phyloP scores from a whole-genome alignment of 2,888 invertebrate species.

The Embidobia sp. region DNA sequence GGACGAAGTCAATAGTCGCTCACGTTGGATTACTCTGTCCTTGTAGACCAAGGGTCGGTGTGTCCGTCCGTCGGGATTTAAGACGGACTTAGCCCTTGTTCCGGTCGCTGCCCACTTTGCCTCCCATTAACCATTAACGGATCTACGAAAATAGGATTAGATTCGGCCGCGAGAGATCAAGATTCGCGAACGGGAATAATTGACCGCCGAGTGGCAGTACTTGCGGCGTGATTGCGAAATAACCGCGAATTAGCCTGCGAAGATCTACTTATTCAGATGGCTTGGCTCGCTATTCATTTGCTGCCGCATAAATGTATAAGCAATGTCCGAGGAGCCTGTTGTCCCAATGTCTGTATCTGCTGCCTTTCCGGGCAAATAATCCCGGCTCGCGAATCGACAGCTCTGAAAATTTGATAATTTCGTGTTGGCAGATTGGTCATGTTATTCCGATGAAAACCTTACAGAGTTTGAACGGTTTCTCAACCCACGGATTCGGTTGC shows the following conservation, averaged over 20 bases:
- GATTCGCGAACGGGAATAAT: conserved; percentile 42
- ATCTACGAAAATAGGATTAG: conserved; percentile 81
- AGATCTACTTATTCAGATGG: conserved; percentile 33
- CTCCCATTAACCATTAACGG: conserved; percentile 82
- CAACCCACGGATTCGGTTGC: too few relatives aligned
- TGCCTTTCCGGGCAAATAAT: conserved; percentile 7
- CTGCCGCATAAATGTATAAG: conserved; percentile 36
- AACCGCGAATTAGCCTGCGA: conserved; percentile 15
- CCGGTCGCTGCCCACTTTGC: conserved; percentile 81
- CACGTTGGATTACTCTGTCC: conserved; percentile 77
- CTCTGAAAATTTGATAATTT: not conserved
- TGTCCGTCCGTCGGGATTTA: conserved; percentile 78
- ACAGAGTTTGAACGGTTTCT: too few relatives aligned
- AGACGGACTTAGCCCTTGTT: conserved; percentile 82
- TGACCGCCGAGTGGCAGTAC: conserved; percentile 5
- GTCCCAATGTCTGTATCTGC: conserved; percentile 29
- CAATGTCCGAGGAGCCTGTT: conserved; percentile 24
- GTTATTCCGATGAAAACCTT: too few relatives aligned
- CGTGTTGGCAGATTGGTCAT: not conserved
- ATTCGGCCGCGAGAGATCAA: conserved; percentile 64
- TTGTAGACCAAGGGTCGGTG: conserved; percentile 72
- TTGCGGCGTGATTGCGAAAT: conserved; percentile 34
- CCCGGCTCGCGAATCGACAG: not conserved
- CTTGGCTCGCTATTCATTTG: conserved; percentile 39
- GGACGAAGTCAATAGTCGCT: conserved; percentile 77